Conservation (phyloP, 53 echinoderm and acorn worm genomes). For the Holothuria scabra region DNA sequence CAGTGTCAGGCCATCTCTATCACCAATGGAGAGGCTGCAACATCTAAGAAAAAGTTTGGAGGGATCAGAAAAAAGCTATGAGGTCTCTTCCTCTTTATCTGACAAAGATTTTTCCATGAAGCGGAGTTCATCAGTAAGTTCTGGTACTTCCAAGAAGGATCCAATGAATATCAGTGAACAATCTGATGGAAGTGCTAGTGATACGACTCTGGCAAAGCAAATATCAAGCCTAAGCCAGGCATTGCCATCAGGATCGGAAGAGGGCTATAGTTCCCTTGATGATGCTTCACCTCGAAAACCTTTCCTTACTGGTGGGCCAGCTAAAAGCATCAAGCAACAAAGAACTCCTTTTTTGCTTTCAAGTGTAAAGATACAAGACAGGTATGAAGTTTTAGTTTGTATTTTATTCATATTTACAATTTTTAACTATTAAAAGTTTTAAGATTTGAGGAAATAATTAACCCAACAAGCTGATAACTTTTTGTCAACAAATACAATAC, state of each 20-base stretch:
- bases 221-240: too few relatives aligned
- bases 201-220: not conserved
- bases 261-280: slow-evolving; percentile 21
- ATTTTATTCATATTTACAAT: too few relatives aligned
- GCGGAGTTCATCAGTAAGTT: too few relatives aligned
- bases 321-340: not conserved
- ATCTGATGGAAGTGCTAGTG: slow-evolving; percentile 5
- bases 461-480: too few relatives aligned
- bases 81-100: not conserved
- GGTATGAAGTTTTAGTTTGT: not conserved
- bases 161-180: not conserved
- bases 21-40: slow-evolving; percentile 19
- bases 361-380: slow-evolving; percentile 29
- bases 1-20: not conserved
- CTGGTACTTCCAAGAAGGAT: not conserved
- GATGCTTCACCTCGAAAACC: not conserved
- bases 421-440: too few relatives aligned
- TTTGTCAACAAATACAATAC: too few relatives aligned
- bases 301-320: not conserved
- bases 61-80: not conserved
- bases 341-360: slow-evolving; percentile 22
- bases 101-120: not conserved
- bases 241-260: slow-evolving; percentile 17
- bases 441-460: too few relatives aligned
- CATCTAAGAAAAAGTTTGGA: not conserved